Conservation (phyloP, 2,888 invertebrate genomes). For the Caenorhabditis sp. region DNA sequence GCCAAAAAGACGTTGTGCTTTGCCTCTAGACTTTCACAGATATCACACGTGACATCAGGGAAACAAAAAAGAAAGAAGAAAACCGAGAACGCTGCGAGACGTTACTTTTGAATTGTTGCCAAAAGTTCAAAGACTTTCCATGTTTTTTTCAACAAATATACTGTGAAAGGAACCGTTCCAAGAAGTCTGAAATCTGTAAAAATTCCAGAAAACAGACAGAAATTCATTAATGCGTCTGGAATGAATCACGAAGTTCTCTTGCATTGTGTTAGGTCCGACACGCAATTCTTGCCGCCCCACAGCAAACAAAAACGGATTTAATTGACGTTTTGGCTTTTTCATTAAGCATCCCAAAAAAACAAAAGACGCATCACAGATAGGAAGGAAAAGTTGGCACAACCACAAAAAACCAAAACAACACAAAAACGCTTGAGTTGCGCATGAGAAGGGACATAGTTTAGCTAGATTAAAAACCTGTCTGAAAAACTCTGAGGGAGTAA, state of each 20-base stretch:
- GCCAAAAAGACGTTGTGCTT: slow-evolving; percentile 35
- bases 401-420: background rate
- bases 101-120: slow-evolving; percentile 39
- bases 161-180: slow-evolving; percentile 5
- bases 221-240: slow-evolving; percentile 16
- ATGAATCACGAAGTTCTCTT: slow-evolving; percentile 15
- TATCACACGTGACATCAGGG: slow-evolving; percentile 56
- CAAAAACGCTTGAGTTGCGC: background rate
- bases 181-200: slow-evolving; percentile 16
- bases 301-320: slow-evolving; percentile 44
- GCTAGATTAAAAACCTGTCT: slow-evolving; percentile 6
- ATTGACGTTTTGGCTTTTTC: slow-evolving; percentile 36
- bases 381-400: background rate
- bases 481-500: background rate
- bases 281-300: background rate
- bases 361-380: slow-evolving; percentile 3
- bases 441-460: background rate
- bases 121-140: no score
- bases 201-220: background rate
- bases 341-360: slow-evolving; percentile 24
- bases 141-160: no score
- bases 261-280: background rate
- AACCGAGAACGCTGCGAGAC: slow-evolving; percentile 39
- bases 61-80: slow-evolving; percentile 15
- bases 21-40: slow-evolving; percentile 46